phyloP scores from a whole-genome alignment of 35 echinoderm and acorn worm species.

The Eucidaris tribuloides region DNA sequence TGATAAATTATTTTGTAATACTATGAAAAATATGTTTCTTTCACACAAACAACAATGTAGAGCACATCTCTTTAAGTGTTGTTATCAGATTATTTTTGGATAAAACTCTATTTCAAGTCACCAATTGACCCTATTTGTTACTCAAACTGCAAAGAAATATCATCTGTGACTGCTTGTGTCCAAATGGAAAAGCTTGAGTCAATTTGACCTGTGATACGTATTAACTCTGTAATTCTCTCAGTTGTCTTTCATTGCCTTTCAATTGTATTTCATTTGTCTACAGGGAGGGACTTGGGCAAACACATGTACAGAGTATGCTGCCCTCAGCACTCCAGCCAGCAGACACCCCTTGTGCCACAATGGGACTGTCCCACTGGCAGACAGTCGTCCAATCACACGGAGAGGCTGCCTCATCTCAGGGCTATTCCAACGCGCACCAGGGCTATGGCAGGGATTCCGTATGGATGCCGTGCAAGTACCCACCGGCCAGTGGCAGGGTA shows the following conservation, averaged over 20 bases:
- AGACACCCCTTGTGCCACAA: conserved; percentile 1
- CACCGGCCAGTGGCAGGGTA: neutral
- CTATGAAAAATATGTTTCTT: too few relatives aligned
- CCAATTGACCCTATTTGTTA: too few relatives aligned
- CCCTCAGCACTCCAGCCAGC: conserved; percentile 9
- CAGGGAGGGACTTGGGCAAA: conserved; percentile 17
- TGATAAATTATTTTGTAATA: too few relatives aligned
- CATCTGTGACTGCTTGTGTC: too few relatives aligned
- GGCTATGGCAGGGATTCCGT: neutral
- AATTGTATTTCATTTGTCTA: neutral
- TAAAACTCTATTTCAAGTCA: too few relatives aligned
- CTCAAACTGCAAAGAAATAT: too few relatives aligned
- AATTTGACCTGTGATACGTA: too few relatives aligned
- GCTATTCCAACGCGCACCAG: conserved; percentile 2
- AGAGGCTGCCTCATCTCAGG: neutral
- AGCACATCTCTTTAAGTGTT: too few relatives aligned
- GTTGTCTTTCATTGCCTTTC: neutral
- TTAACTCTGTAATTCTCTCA: too few relatives aligned
- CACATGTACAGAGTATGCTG: conserved; percentile 24
- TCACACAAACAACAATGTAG: too few relatives aligned
- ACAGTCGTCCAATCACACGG: conserved; percentile 32
- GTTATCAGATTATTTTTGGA: too few relatives aligned
- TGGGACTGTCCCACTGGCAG: conserved; percentile 20
- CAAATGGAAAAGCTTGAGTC: too few relatives aligned
- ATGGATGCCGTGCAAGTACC: conserved; percentile 20